A percentile compares a stretch with the other conserved stretches of the same genome.
phyloP scores from a whole-genome alignment of 2,113 vertebrate species.

The Halcyon malimbica region DNA sequence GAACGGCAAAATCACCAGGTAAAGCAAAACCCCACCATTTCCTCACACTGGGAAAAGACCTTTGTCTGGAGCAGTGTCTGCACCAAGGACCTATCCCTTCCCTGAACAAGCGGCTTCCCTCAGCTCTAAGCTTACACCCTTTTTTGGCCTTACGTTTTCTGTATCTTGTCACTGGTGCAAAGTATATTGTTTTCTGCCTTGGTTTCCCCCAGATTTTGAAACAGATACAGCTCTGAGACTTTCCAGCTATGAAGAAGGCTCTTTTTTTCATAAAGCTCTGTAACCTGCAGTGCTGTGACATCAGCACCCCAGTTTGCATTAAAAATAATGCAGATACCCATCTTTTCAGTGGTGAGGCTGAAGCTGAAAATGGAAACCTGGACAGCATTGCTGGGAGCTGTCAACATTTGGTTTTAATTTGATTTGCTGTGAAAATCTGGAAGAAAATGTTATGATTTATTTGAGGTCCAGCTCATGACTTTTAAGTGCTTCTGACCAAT shows the following conservation, averaged over 20 bases:
- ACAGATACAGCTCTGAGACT: neutral
- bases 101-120: neutral
- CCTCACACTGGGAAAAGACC: neutral
- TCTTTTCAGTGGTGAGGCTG: neutral
- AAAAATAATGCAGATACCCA: neutral
- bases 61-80: neutral
- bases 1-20: neutral
- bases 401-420: neutral
- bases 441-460: neutral
- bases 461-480: neutral
- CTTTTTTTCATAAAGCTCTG: neutral
- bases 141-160: neutral
- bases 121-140: neutral
- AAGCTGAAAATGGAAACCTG: neutral
- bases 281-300: neutral
- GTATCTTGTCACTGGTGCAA: neutral
- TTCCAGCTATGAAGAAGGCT: neutral
- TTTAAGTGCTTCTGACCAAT: neutral
- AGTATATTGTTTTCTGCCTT: neutral
- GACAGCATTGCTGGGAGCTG: neutral
- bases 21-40: neutral
- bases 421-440: neutral
- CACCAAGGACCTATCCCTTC: neutral
- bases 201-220: neutral
- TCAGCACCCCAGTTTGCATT: neutral